phyloP scores from a whole-genome alignment of 1,140 invertebrate species.

The Penaeus indicus region DNA sequence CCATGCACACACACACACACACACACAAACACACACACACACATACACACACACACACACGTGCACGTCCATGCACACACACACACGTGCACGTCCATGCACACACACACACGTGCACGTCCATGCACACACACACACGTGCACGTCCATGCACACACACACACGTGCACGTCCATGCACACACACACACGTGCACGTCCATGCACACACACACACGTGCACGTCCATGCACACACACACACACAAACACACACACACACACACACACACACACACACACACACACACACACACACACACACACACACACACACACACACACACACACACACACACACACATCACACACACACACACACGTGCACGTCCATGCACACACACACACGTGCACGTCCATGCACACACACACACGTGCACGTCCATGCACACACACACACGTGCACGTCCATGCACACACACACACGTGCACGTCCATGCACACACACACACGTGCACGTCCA shows the following conservation, averaged over 20 bases:
- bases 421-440: neutral
- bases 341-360: too few species aligned
- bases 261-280: neutral
- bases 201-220: slow-evolving; percentile 18
- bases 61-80: neutral
- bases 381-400: neutral
- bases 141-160: neutral
- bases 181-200: slow-evolving; percentile 1
- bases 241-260: slow-evolving; percentile 4
- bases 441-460: neutral
- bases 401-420: neutral
- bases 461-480: neutral
- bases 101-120: neutral
- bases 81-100: neutral
- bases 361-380: slow-evolving; percentile 6
- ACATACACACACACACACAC: slow-evolving; percentile 18
- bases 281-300: neutral
- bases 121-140: neutral
- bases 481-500: neutral
- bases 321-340: neutral
- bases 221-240: slow-evolving; percentile 18
- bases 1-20: neutral
- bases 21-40: neutral
- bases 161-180: slow-evolving; percentile 2
- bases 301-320: neutral